These are phyloP conservation scores for Ectemnius continuus DNA, from an alignment of 2,888 invertebrate genomes.

Conservation along the genomic window DNA sequence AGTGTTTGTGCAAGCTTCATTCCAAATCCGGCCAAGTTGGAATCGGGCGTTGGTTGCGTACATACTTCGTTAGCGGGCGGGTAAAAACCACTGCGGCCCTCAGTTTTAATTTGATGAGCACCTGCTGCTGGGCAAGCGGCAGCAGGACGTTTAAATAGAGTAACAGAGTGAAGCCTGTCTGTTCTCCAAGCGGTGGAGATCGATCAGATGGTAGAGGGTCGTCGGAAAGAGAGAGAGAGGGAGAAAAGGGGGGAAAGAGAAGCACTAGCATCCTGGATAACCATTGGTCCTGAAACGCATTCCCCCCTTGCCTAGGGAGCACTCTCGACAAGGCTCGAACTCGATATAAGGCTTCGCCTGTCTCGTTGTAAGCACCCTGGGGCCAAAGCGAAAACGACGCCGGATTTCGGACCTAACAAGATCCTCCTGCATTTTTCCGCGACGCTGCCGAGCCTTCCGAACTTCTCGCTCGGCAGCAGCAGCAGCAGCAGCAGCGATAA, in stretches of 20 bases:
- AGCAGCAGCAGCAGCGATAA: slow-evolving; percentile 18
- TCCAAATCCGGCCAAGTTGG: too few relatives aligned
- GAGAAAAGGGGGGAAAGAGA: not conserved
- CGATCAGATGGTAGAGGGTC: too few relatives aligned
- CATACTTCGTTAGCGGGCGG: not conserved
- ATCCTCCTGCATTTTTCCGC: slow-evolving; percentile 8
- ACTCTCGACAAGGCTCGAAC: not conserved
- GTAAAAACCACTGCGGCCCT: not conserved
- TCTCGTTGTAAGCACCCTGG: slow-evolving; percentile 6
- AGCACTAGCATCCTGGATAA: slow-evolving; percentile 2
- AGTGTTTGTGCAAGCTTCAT: too few relatives aligned
- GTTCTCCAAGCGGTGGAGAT: not conserved
- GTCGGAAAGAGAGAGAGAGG: too few relatives aligned
- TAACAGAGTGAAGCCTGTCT: not conserved
- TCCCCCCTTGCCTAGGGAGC: not conserved
- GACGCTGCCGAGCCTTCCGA: slow-evolving; percentile 5
- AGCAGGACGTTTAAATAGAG: not conserved
- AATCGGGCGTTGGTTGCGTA: not conserved
- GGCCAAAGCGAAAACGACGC: slow-evolving; percentile 1
- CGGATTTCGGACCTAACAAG: slow-evolving; percentile 34
- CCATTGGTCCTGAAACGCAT: not conserved
- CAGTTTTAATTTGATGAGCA: not conserved
- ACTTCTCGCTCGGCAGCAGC: slow-evolving; percentile 28
- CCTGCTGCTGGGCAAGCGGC: not conserved
- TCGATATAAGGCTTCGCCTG: slow-evolving; percentile 6